These are phyloP conservation scores for Rotaria socialis DNA, from an alignment of 2,888 invertebrate genomes.

Conservation along the genomic window DNA sequence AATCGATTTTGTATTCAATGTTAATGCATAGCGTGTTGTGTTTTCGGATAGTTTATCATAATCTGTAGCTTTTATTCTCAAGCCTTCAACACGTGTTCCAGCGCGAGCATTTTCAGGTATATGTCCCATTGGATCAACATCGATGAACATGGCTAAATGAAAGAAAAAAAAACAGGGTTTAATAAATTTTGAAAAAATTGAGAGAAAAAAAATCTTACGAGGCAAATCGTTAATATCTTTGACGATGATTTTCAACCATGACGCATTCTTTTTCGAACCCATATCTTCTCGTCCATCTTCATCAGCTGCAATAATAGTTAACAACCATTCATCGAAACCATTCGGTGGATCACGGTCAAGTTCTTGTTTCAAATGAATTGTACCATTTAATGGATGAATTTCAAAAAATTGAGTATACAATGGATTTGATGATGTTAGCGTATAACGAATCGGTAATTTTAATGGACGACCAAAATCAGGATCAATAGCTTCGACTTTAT, in stretches of 20 bases:
- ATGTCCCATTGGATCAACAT: slow-evolving; percentile 41
- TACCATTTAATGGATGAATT: slow-evolving; percentile 41
- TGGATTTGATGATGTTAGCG: slow-evolving; percentile 14
- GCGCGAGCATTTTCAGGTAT: slow-evolving; percentile 44
- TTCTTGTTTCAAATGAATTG: slow-evolving; percentile 80
- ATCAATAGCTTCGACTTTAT: slow-evolving; percentile 4
- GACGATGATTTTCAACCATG: slow-evolving; percentile 27
- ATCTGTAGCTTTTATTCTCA: slow-evolving; percentile 43
- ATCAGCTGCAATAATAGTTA: slow-evolving; percentile 19
- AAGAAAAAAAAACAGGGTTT: background rate
- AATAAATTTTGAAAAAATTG: background rate
- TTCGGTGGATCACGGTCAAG: slow-evolving; percentile 93
- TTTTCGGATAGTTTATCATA: slow-evolving; percentile 60
- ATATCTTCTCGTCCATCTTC: slow-evolving; percentile 20
- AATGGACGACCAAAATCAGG: slow-evolving; percentile 22
- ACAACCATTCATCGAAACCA: slow-evolving; percentile 67
- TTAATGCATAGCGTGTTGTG: slow-evolving; percentile 25
- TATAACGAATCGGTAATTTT: background rate
- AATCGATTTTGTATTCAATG: slow-evolving; percentile 34
- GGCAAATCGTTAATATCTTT: slow-evolving; percentile 22
- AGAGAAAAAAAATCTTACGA: background rate
- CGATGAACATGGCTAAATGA: slow-evolving; percentile 39
- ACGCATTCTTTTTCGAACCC: slow-evolving; percentile 25
- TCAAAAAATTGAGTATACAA: background rate
- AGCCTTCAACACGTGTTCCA: slow-evolving; percentile 32